Conservation (phyloP, 2,888 invertebrate species). For the Carterocephalus palaemon region DNA sequence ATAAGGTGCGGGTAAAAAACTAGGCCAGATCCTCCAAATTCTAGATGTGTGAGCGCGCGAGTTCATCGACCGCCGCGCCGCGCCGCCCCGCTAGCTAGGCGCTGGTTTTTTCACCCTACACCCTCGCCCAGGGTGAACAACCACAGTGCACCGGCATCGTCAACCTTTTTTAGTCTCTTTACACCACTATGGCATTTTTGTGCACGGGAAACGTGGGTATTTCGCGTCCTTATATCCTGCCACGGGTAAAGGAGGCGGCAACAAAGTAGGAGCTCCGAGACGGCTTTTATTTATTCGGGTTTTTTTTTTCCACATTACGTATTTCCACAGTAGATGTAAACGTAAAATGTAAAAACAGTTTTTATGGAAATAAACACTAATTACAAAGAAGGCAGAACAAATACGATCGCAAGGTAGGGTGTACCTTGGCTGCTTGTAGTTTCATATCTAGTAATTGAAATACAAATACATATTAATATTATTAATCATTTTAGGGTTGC, state of each 20-base stretch:
- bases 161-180: constrained; percentile 25
- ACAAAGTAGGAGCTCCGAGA: constrained; percentile 1
- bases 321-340: too few species aligned
- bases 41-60: constrained; percentile 62
- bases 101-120: constrained; percentile 42
- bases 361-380: too few species aligned
- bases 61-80: constrained; percentile 70
- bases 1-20: constrained; percentile 40
- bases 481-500: too few species aligned
- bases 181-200: constrained; percentile 1
- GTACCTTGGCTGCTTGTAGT: too few species aligned
- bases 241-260: constrained; percentile 5
- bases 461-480: too few species aligned
- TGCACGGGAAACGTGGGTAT: constrained; percentile 15
- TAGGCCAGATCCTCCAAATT: constrained; percentile 66
- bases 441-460: too few species aligned
- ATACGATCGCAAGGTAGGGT: too few species aligned
- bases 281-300: constrained; percentile 16
- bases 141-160: background rate
- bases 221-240: constrained; percentile 16
- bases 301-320: constrained; percentile 8
- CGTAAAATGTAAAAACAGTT: too few species aligned
- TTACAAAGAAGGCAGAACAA: too few species aligned
- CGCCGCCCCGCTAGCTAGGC: constrained; percentile 61
- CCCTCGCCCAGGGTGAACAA: constrained; percentile 31